These are phyloP conservation scores for Atta cephalotes DNA, from an alignment of 1,140 invertebrate species.

Conservation along the genomic window DNA sequence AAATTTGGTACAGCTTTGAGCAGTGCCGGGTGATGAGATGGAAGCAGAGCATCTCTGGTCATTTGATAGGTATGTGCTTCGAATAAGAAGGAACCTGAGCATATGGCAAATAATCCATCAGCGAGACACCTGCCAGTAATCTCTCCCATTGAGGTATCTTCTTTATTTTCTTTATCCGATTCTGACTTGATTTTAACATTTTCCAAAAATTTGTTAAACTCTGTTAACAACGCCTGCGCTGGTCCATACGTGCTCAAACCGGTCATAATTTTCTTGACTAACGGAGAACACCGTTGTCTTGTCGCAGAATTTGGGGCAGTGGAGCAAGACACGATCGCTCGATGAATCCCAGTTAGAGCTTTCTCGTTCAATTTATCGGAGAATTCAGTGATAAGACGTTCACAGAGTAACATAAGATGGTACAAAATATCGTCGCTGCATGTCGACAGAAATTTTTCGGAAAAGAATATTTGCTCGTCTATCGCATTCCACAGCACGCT, in stretches of 20 bases:
- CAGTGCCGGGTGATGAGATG: conserved; percentile 90
- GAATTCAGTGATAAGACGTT: conserved; percentile 89
- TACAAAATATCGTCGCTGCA: conserved; percentile 90
- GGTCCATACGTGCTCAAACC: conserved; percentile 80
- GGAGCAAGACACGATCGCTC: conserved; percentile 89
- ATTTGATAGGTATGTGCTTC: conserved; percentile 79
- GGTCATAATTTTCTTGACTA: conserved; percentile 81
- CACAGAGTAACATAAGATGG: conserved; percentile 89
- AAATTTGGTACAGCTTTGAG: conserved; percentile 86
- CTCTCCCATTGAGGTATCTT: conserved; percentile 75
- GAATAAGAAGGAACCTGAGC: conserved; percentile 80
- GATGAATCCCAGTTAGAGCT: conserved; percentile 86
- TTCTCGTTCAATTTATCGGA: conserved; percentile 87
- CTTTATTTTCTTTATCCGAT: conserved; percentile 82
- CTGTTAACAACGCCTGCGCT: conserved; percentile 87
- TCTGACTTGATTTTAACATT: conserved; percentile 87
- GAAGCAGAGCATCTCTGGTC: conserved; percentile 87
- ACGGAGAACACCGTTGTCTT: conserved; percentile 78
- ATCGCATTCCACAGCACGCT: conserved; percentile 89
- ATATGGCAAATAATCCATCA: conserved; percentile 82
- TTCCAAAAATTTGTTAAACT: conserved; percentile 88
- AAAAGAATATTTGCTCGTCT: conserved; percentile 93
- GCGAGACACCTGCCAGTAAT: conserved; percentile 81
- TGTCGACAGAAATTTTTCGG: conserved; percentile 92
- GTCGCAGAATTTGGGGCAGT: conserved; percentile 84